Evolutionary conservation across 2,113 vertebrate species (phyloP), one percentile per base, ranked within the genome.

Genomic region (Corynorhinus townsendii): DNA sequence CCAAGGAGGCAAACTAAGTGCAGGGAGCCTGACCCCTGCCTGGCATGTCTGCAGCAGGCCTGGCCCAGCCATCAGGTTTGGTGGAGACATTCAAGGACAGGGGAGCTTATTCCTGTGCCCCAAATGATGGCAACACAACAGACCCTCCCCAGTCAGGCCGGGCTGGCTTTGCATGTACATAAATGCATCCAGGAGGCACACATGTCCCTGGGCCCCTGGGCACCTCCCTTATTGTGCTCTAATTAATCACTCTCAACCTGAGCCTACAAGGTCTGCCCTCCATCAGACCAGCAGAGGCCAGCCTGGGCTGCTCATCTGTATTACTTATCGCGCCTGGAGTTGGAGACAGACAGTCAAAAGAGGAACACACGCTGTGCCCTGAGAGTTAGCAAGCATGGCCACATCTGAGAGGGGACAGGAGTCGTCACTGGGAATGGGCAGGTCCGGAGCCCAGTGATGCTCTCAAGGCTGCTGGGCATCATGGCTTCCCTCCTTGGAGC

Each of bases 341-440:
- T 20, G 28, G 45, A 54, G 45, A 45, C 52, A 30, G 28, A 24
- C 40, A 0, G 52, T 4, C 2, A 0, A 22, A 45, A 49, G 35
- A 38, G 11, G 5, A 33, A 8, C 28, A 14, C 1, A 0, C 4
- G 11, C 49, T 11, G 85, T 52, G 94, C 90, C 91, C 93, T 91
- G 79, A 49, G 52, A 38, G 93, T 97, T 92, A 86, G 45, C 82
- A 73, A 81, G 90, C 95, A 59, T 73, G 30, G 17, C 62, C 81
- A 82, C 86, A 96, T 93, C 92, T 68, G 86, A 30, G 11, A 72
- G 20, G 7, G n/a, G 12, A 79, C 33, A 22, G 11, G 28, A 2
- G 2, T 20, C 28, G 1, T 62, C 26, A 8, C 8, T 0, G 2
- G 62, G n/a, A n/a, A 33, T 0, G 1, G 15, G 5, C 87, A 71